Evolutionary conservation across 1,140 invertebrate species (phyloP), one percentile per base, ranked within the genome.

Genomic region (Schlechtendalia chinensis): DNA sequence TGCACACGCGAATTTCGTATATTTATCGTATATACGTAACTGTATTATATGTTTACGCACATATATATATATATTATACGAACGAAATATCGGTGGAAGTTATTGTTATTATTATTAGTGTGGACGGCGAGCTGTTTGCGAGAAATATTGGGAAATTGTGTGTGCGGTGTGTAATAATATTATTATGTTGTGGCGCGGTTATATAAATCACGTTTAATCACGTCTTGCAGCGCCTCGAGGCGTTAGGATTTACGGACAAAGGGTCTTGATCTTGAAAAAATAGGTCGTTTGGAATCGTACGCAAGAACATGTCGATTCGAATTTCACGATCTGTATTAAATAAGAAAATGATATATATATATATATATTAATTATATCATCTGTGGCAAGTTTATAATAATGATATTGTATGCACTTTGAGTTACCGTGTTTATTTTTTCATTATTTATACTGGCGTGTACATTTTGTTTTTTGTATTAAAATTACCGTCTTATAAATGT

Each of bases 181-280:
- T 22, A 8, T 16, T 1, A n/a, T 45, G 45, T 79, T 63, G 58
- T 50, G 75, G 58, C 16, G 22, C 58, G 29, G 22, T 79, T 79
- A 50, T 58, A 61, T 63, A 79, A 79, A 22, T 50, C 39, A 50
- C 58, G 58, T 61, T 61, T 45, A 24, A 77, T 61, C 74, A 61
- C 58, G 74, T 77, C 11, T 22, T 12, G 58, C 75, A 8, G 32
- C 32, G 32, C 8, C 8, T 59, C 75, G 61, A 61, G 39, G 58
- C 58, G 10, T 47, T 17, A 39, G 5, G 27, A 27, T 59, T 58
- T 63, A 63, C 63, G 22, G 32, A 79, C 75, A 79, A 79, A 11
- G 17, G 75, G 61, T 79, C 75, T 79, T 79, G 75, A 79, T 79
- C 75, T 79, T 79, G 75, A 79, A 79, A n/a, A 79, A 61, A 63